Percentiles rank a stretch among this genome's conserved stretches.
Conservation (phyloP, 2,888 invertebrate genomes). For the Drosophila dives region DNA sequence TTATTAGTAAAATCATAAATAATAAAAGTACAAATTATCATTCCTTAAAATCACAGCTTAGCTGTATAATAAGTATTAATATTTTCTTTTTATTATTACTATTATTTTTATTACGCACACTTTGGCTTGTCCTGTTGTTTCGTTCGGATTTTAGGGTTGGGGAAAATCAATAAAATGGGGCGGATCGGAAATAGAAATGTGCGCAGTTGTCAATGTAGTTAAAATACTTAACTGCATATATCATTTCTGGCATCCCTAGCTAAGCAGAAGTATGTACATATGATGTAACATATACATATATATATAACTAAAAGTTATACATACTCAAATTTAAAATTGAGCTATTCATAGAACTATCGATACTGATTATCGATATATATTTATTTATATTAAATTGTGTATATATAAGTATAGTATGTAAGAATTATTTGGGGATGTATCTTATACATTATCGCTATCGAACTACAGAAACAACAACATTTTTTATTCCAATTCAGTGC, state of each 20-base stretch:
- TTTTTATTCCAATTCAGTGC: neutral
- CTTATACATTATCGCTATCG: neutral
- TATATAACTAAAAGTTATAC: neutral
- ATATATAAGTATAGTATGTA: neutral
- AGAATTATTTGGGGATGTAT: neutral
- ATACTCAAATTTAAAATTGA: neutral
- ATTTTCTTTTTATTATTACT: neutral
- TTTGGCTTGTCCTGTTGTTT: neutral
- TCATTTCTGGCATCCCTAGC: neutral
- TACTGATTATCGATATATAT: neutral
- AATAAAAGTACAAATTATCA: neutral
- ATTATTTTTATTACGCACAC: neutral
- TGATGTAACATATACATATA: neutral
- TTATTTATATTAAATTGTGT: neutral
- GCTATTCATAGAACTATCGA: neutral
- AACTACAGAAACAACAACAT: neutral
- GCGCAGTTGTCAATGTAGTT: constrained; percentile 59
- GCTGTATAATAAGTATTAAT: neutral
- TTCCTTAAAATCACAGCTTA: neutral
- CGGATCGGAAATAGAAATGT: constrained; percentile 68
- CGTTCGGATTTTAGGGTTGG: constrained; percentile 20
- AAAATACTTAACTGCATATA: neutral
- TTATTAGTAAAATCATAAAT: neutral
- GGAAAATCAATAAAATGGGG: constrained; percentile 66
- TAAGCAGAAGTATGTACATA: neutral